phyloP scores from a whole-genome alignment of 2,888 invertebrate species.

The Stenolophus ochropezus region DNA sequence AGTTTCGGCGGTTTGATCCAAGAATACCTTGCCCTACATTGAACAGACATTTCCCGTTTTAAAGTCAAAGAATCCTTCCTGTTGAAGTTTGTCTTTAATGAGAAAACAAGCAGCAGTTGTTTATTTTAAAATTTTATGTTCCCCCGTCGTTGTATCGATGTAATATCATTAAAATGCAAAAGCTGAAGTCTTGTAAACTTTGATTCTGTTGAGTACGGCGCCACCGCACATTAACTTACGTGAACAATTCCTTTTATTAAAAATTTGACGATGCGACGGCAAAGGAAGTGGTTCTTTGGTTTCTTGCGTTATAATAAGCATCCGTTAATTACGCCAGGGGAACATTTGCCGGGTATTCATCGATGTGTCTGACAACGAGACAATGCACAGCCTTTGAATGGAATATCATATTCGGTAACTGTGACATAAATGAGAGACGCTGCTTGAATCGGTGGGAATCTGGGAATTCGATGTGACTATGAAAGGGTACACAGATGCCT shows the following conservation, averaged over 20 bases:
- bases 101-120: background rate
- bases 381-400: background rate
- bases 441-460: conserved; percentile 5
- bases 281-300: too few species aligned
- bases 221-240: background rate
- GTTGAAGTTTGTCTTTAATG: background rate
- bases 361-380: background rate
- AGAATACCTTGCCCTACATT: background rate
- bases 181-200: background rate
- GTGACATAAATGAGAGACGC: conserved; percentile 19
- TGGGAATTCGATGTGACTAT: conserved; percentile 20
- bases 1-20: background rate
- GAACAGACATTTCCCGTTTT: background rate
- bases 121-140: background rate
- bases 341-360: background rate
- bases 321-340: background rate
- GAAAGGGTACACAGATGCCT: conserved; percentile 5
- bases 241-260: background rate
- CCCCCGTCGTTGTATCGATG: background rate
- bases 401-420: conserved; percentile 26
- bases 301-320: background rate
- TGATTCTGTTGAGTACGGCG: background rate
- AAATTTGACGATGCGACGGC: background rate
- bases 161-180: background rate
- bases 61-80: background rate